Percentiles rank a stretch among this genome's conserved stretches.
Conservation (phyloP, 2,113 vertebrate species). For the Castor canadensis region DNA sequence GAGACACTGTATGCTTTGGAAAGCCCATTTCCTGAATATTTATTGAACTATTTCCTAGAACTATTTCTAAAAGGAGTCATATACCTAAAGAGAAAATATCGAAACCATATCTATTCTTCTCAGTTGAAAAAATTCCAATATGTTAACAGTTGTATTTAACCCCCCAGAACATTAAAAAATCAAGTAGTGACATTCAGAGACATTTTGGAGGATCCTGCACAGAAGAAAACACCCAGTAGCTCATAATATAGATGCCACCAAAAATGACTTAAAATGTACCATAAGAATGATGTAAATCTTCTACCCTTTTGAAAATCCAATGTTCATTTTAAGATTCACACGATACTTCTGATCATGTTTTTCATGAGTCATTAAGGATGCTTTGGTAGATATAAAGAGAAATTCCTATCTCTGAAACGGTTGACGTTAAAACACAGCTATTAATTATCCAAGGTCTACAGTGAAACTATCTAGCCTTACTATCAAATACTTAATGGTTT, state of each 20-base stretch:
- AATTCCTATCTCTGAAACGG: background rate
- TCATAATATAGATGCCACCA: background rate
- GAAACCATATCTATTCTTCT: background rate
- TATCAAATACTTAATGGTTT: constrained; percentile 14
- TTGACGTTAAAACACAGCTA: background rate
- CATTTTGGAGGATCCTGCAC: background rate
- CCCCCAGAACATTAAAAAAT: background rate
- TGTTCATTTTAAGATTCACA: background rate
- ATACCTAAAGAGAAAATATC: background rate
- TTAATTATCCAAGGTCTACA: background rate
- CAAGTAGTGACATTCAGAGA: too few relatives aligned
- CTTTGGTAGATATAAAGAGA: background rate
- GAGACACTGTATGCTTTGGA: background rate
- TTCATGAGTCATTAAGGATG: background rate
- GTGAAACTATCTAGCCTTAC: background rate
- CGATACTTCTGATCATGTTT: too few relatives aligned
- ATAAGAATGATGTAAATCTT: background rate
- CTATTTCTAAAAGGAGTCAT: background rate
- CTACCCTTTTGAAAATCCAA: background rate
- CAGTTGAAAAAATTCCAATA: background rate
- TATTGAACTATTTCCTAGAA: background rate
- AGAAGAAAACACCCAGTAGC: background rate
- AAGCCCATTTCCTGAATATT: too few relatives aligned
- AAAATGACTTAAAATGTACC: background rate
- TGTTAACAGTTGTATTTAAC: background rate